These are phyloP conservation scores for Limnodromus scolopaceus DNA, from an alignment of 2,797 vertebrate genomes.

Conservation along the genomic window DNA sequence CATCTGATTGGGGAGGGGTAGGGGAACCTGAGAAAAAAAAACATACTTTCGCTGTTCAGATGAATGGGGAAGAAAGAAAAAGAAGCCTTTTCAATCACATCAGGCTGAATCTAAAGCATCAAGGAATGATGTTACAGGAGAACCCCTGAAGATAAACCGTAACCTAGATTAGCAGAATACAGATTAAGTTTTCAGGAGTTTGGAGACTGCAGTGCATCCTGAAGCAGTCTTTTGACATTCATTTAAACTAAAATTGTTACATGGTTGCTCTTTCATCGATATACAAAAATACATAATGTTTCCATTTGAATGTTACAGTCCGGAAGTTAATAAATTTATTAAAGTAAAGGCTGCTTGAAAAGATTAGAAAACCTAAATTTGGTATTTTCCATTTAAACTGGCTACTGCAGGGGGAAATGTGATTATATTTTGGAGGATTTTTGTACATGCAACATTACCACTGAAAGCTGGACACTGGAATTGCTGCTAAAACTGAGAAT, in stretches of 20 bases:
- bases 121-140: slow-evolving; percentile 38
- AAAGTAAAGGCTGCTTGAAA: not conserved
- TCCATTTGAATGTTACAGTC: not conserved
- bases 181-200: slow-evolving; percentile 58
- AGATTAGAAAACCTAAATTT: not conserved
- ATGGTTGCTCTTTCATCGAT: not conserved
- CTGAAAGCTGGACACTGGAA: not conserved
- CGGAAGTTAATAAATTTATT: not conserved
- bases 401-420: not conserved
- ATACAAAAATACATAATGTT: not conserved
- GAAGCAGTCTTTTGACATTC: slow-evolving; percentile 5
- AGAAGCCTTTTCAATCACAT: slow-evolving; percentile 22
- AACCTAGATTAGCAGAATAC: slow-evolving; percentile 70
- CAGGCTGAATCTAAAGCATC: slow-evolving; percentile 41
- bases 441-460: not conserved
- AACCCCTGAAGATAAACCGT: slow-evolving; percentile 67
- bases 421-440: not conserved
- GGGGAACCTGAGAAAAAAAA: not conserved
- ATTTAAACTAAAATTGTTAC: not conserved
- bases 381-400: not conserved
- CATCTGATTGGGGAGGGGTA: not conserved
- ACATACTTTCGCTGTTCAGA: not conserved
- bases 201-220: not conserved
- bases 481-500: not conserved
- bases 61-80: not conserved